Percentiles rank a stretch among this genome's conserved stretches.
These are phyloP conservation scores for Trichomalopsis sarcophagae DNA, from an alignment of 1,140 invertebrate species.

Conservation along the genomic window DNA sequence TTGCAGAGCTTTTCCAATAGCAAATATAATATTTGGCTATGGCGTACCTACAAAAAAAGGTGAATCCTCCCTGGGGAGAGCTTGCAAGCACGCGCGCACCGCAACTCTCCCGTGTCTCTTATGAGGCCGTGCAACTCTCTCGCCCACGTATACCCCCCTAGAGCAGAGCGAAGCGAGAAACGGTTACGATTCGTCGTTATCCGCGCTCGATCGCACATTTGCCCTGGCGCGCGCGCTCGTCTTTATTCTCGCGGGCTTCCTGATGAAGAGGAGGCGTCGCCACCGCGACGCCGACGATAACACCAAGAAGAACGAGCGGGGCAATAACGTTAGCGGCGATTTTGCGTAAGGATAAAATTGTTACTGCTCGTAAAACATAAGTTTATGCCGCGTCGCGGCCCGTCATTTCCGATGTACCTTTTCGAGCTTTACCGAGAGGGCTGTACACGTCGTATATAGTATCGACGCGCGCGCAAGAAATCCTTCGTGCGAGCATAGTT, in stretches of 20 bases:
- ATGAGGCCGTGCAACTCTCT: conserved; percentile 9
- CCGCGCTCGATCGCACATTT: background rate
- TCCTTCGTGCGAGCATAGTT: background rate
- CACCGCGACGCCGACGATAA: background rate
- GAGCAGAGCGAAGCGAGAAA: background rate
- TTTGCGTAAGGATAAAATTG: conserved; percentile 26
- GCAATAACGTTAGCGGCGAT: conserved; percentile 19
- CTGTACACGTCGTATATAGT: no score
- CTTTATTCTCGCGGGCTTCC: conserved; percentile 26
- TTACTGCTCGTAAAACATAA: conserved; percentile 35
- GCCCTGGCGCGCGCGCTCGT: background rate
- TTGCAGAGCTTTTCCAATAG: no score
- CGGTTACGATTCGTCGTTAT: background rate
- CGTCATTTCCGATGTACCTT: conserved; percentile 3
- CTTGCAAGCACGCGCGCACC: no score
- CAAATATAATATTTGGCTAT: no score
- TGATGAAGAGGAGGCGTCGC: background rate
- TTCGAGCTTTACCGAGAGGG: background rate
- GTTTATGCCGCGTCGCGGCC: background rate
- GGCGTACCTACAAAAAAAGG: no score
- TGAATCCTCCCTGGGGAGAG: no score
- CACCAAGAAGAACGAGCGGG: background rate
- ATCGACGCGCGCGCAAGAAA: background rate
- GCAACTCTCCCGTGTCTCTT: background rate
- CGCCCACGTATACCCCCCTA: background rate